A percentile compares a stretch with the other conserved stretches of the same genome.
Evolutionary conservation across 2,113 vertebrate genomes (phyloP).

Genomic region (Uropsilus gracilis): DNA sequence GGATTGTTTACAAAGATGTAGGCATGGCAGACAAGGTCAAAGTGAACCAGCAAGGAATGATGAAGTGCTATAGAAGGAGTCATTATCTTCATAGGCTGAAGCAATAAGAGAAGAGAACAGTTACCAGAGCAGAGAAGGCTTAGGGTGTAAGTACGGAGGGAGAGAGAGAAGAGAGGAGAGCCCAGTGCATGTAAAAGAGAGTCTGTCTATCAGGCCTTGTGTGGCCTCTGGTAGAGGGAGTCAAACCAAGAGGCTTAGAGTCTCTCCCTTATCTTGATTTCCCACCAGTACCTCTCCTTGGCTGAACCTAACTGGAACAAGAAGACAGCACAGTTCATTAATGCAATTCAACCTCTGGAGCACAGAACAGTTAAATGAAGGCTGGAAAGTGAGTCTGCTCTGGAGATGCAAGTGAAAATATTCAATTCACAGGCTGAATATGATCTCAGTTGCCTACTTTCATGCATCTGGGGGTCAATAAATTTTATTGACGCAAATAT

Average conservation of each 20-base stretch:
- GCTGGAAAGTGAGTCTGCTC: not conserved
- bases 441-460: not conserved
- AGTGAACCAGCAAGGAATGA: not conserved
- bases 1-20: conserved; percentile 22
- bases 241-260: not conserved
- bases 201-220: not conserved
- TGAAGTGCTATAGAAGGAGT: not conserved
- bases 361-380: not conserved
- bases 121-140: too few relatives aligned
- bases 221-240: not conserved
- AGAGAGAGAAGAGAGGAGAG: too few relatives aligned
- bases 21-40: not conserved
- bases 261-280: not conserved
- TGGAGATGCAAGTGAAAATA: not conserved
- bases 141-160: too few relatives aligned
- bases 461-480: not conserved
- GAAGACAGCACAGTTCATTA: not conserved
- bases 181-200: too few relatives aligned
- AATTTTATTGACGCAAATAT: not conserved
- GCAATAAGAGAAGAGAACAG: not conserved
- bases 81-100: not conserved
- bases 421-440: not conserved
- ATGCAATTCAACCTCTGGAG: not conserved
- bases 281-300: not conserved
- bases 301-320: not conserved